phyloP scores from a whole-genome alignment of 2,113 vertebrate species.

The Passer domesticus region DNA sequence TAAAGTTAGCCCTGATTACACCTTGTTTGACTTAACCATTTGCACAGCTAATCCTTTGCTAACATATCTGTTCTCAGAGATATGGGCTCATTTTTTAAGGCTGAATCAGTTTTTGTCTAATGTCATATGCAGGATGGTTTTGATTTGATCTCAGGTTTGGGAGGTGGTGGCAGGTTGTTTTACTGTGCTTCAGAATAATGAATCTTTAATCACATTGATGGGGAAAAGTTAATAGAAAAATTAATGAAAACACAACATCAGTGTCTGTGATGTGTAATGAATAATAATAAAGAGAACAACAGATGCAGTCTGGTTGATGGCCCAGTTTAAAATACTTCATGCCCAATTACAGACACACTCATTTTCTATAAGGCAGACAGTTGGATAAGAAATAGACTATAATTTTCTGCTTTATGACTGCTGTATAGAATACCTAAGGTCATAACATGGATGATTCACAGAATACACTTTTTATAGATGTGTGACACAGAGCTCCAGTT shows the following conservation, averaged over 20 bases:
- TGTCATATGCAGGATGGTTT: background rate
- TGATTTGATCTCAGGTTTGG: slow-evolving; percentile 4
- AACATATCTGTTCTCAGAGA: background rate
- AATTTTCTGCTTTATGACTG: slow-evolving; percentile 9
- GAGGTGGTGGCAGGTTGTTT: background rate
- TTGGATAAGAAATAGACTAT: slow-evolving; percentile 18
- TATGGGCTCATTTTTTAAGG: background rate
- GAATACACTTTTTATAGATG: background rate
- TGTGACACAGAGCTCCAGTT: background rate
- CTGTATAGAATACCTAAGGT: background rate
- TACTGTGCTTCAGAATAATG: slow-evolving; percentile 44
- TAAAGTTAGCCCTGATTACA: background rate
- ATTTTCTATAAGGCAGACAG: slow-evolving; percentile 30
- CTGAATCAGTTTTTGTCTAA: background rate
- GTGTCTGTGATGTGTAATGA: background rate
- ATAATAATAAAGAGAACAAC: slow-evolving; percentile 37
- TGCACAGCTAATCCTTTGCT: slow-evolving; percentile 36
- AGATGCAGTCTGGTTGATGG: slow-evolving; percentile 37
- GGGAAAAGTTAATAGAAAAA: slow-evolving; percentile 67
- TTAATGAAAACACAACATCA: slow-evolving; percentile 57
- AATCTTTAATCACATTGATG: slow-evolving; percentile 64
- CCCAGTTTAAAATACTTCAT: slow-evolving; percentile 60
- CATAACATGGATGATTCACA: background rate
- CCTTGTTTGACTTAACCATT: slow-evolving; percentile 30
- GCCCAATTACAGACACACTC: slow-evolving; percentile 41